Base-by-base conservation (phyloP, 2,797 vertebrate genomes). In the Apogon talboti region DNA sequence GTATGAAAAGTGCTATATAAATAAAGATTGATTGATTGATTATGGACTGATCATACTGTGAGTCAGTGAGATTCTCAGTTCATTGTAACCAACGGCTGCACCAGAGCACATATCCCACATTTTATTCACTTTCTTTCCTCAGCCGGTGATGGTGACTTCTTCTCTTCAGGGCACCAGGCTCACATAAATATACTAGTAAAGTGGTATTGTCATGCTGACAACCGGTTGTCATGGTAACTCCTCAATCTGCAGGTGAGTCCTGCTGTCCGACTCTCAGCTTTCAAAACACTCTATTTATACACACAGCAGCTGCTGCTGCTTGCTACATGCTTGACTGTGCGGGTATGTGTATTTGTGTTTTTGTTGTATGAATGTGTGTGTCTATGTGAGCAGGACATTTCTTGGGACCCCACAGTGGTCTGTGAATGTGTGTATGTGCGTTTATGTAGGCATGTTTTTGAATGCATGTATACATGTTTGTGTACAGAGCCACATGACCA, bases 261-360 rank as follows among this genome's bases (percentile, higher is more conserved):
- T 78, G 73, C 73, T 62, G 47, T 75, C 66, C 5, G 1, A 78
- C 82, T 87, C 83, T 91, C 84, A 66, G 82, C 85, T 91, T 92
- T 90, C 89, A 91, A 91, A 92, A 90, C 85, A 84, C 64, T 89
- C 91, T 92, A 92, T 91, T 87, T 89, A 90, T 92, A 92, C 71
- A 87, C 87, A 65, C 84, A 85, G 79, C 90, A 92, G 89, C 91
- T 90, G 91, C 87, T 87, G 82, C 87, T 30, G 84, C 81, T 59
- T 74, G 72, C 87, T 66, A 83, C 84, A 80, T 76, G 72, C 78
- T 74, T 60, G 59, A 30, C 61, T 79, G n/a, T 74, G 70, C 48
- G 60, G 58, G 11, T 56, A 16, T 54, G 47, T 53, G 52, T 67
- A 40, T 67, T 15, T 66, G 49, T 65, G 49, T 67, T 52, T 38